These are phyloP conservation scores for Parelbella ahira DNA, from an alignment of 2,888 invertebrate genomes.

Conservation along the genomic window DNA sequence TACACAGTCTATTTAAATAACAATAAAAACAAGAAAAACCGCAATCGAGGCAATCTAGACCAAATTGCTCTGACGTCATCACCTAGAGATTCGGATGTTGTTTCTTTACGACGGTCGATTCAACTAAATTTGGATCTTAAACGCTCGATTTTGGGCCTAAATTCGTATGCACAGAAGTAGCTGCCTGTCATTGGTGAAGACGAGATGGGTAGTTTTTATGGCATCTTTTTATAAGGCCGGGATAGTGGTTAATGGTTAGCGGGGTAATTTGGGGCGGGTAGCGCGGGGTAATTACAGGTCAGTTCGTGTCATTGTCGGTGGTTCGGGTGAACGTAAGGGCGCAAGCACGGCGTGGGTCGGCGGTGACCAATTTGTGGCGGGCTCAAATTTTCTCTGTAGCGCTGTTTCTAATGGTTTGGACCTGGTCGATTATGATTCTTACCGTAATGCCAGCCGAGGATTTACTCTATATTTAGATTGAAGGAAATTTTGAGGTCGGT, in stretches of 20 bases:
- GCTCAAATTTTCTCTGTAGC: too few relatives aligned
- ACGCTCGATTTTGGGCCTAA: conserved; percentile 30
- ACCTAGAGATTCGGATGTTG: conserved; percentile 15
- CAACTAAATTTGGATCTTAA: conserved; percentile 7
- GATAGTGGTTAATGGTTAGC: conserved; percentile 68
- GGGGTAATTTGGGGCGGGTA: conserved; percentile 60
- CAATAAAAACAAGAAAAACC: too few relatives aligned
- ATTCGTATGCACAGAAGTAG: conserved; percentile 33
- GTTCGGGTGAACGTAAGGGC: conserved; percentile 16
- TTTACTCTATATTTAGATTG: too few relatives aligned
- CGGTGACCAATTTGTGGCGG: too few relatives aligned
- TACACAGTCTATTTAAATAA: too few relatives aligned
- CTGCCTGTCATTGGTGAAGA: conserved; percentile 52
- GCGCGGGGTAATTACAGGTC: conserved; percentile 69
- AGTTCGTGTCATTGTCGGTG: conserved; percentile 74
- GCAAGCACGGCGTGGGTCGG: too few relatives aligned
- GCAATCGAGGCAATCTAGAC: conserved; percentile 19
- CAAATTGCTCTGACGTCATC: conserved; percentile 23
- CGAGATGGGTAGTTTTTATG: conserved; percentile 56
- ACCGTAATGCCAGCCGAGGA: too few relatives aligned
- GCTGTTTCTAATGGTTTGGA: too few relatives aligned
- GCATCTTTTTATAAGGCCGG: conserved; percentile 66
- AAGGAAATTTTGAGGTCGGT: too few relatives aligned
- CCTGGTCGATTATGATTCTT: too few relatives aligned
- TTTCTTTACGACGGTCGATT: not conserved